Conservation (phyloP, 1,140 invertebrate species). For the Odontomachus brunneus region DNA sequence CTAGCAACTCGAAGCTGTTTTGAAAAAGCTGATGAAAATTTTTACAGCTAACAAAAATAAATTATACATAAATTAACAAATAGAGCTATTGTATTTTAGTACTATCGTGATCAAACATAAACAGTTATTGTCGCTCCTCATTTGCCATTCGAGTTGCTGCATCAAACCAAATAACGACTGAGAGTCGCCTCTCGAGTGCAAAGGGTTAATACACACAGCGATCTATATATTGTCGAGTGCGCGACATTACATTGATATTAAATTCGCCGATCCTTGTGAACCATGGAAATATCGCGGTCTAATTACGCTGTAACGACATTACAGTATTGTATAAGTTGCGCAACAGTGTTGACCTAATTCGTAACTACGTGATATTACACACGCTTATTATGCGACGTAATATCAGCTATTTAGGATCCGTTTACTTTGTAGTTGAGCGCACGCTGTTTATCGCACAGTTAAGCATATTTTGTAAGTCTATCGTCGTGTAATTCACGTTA, state of each 20-base stretch:
- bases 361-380: neutral
- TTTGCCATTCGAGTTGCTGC: too few species aligned
- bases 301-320: neutral
- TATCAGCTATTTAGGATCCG: neutral
- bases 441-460: neutral
- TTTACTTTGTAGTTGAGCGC: neutral
- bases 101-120: too few species aligned
- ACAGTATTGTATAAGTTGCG: neutral
- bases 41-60: too few species aligned
- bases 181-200: too few species aligned
- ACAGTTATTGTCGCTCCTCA: too few species aligned
- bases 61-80: too few species aligned
- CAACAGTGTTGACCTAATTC: neutral
- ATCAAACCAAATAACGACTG: too few species aligned
- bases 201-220: neutral
- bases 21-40: too few species aligned
- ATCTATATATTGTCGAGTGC: neutral
- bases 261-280: neutral
- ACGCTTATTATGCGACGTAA: neutral
- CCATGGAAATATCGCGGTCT: neutral
- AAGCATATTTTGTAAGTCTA: slow-evolving; percentile 9
- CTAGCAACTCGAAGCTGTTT: too few species aligned
- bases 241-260: slow-evolving; percentile 21
- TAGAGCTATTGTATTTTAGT: too few species aligned
- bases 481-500: slow-evolving; percentile 25